phyloP scores from a whole-genome alignment of 1,140 invertebrate genomes.

The Cyrtorhinus lividipennis region DNA sequence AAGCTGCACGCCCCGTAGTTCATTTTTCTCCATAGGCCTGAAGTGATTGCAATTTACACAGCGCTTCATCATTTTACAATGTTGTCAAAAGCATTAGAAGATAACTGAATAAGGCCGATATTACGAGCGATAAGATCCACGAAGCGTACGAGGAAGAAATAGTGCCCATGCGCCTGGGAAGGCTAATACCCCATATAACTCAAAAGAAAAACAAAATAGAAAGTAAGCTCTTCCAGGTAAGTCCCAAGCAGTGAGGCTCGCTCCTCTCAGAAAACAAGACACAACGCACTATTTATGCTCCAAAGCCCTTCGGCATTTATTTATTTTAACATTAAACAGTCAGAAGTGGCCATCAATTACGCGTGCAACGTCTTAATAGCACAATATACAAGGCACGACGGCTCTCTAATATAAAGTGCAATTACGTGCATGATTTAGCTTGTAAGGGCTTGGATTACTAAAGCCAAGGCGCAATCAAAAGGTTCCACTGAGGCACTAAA shows the following conservation, averaged over 20 bases:
- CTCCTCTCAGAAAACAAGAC: neutral
- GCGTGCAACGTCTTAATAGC: conserved; percentile 7
- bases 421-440: conserved; percentile 8
- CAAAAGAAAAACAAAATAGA: neutral
- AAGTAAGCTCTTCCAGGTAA: neutral
- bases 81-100: no score
- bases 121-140: neutral
- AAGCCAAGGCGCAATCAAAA: no score
- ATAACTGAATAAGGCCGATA: neutral
- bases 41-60: no score
- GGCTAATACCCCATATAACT: neutral
- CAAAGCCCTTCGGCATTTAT: neutral
- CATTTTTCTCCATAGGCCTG: no score
- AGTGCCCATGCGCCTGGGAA: no score
- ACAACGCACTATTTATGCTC: neutral
- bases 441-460: no score
- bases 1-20: no score
- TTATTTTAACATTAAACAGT: conserved; percentile 9
- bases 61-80: no score
- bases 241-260: neutral
- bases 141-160: neutral
- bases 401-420: conserved; percentile 7
- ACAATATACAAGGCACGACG: conserved; percentile 3
- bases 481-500: no score
- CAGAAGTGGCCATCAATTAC: conserved; percentile 4